Percentiles rank a stretch among this genome's conserved stretches.
Conservation (phyloP, 2,888 invertebrate species). For the Plagodis pulveraria region DNA sequence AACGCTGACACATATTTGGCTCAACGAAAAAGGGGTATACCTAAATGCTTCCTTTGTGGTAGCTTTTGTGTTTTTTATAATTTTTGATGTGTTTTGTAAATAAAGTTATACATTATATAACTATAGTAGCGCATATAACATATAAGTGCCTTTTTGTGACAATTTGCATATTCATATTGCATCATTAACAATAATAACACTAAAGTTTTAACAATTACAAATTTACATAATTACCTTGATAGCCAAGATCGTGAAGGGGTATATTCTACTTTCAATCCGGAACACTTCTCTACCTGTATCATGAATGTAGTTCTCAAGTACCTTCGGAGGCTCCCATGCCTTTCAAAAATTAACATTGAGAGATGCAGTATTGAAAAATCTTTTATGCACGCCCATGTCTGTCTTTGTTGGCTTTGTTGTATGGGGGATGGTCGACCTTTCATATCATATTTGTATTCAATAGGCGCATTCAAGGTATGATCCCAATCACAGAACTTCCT, state of each 20-base stretch:
- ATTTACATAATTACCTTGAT: constrained; percentile 21
- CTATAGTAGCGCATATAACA: no score
- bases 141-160: no score
- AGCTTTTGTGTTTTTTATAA: no score
- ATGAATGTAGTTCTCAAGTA: not conserved
- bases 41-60: no score
- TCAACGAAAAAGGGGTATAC: no score
- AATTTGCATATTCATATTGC: no score
- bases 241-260: constrained; percentile 12
- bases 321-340: constrained; percentile 6
- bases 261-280: constrained; percentile 27
- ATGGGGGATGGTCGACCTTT: constrained; percentile 5
- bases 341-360: constrained; percentile 28
- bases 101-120: no score
- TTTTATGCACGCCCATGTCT: constrained; percentile 15
- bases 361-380: constrained; percentile 18
- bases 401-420: constrained; percentile 7
- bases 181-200: no score
- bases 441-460: constrained; percentile 1
- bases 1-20: no score
- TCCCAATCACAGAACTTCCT: no score
- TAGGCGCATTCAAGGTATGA: not conserved
- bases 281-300: constrained; percentile 10
- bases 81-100: no score
- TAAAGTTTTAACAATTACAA: constrained; percentile 3